Percentiles rank a stretch among this genome's conserved stretches.
These are phyloP conservation scores for Pomacea maculata DNA, from an alignment of 1,140 invertebrate genomes.

Conservation along the genomic window DNA sequence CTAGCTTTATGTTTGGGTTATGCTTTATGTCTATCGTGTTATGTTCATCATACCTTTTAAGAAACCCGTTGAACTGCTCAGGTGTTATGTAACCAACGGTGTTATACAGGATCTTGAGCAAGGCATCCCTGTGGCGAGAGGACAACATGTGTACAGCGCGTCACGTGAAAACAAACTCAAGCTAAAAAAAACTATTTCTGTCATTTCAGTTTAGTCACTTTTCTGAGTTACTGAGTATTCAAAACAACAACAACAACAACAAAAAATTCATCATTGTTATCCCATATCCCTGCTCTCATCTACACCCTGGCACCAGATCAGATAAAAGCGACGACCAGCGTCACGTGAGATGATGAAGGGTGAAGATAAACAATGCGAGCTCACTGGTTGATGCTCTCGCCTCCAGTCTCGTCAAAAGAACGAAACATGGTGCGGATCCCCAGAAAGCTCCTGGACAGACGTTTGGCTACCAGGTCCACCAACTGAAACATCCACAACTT, in stretches of 20 bases:
- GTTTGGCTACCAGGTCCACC: slow-evolving; percentile 28
- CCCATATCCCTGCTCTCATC: not conserved
- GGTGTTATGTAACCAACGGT: slow-evolving; percentile 26
- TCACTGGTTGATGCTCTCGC: slow-evolving; percentile 30
- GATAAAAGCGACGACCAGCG: not conserved
- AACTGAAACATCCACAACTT: slow-evolving; percentile 18
- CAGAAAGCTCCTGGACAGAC: slow-evolving; percentile 29
- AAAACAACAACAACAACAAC: not conserved
- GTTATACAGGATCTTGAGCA: slow-evolving; percentile 24
- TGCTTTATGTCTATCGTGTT: not conserved
- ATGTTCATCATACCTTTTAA: slow-evolving; percentile 8
- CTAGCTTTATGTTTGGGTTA: not conserved
- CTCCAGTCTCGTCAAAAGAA: slow-evolving; percentile 27
- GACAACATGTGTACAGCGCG: not conserved
- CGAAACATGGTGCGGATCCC: slow-evolving; percentile 33
- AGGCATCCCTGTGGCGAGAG: slow-evolving; percentile 26
- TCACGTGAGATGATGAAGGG: no score
- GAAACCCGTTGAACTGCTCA: slow-evolving; percentile 26
- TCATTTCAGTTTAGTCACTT: not conserved
- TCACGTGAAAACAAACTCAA: not conserved
- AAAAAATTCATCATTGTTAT: not conserved
- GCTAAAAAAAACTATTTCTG: not conserved
- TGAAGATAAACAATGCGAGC: not conserved
- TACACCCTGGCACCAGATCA: not conserved
- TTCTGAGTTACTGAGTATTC: not conserved